Base-by-base conservation (phyloP, 2,113 vertebrate genomes). In the Mustela lutreola region DNA sequence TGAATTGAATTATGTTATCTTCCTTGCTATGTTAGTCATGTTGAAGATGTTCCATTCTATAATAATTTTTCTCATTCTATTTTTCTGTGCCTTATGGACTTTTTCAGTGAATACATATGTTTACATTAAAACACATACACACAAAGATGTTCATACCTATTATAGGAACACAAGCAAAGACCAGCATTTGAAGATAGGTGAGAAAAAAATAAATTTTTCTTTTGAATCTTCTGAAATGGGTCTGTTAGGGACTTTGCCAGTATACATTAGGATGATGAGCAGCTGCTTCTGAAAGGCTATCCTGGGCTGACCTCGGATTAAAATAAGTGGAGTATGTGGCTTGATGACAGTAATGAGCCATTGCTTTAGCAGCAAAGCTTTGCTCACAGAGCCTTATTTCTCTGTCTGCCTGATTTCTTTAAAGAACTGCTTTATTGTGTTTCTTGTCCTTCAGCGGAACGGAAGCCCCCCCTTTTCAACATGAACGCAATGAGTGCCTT, bases 401-500 rank as follows among this genome's bases (percentile, higher is more conserved):
- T 87, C 70, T 63, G 3, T 97, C 89, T 80, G 83, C 75, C 86
- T 33, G n/a, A 56, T 94, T 96, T 96, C 79, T 98, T 98, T 97
- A 28, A 84, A 98, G 96, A 92, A 82, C 42, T 82, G 60, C 92
- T 70, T 98, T 73, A 95, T 95, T 12, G 4, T 87, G 70, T 80
- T 90, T 95, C 75, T 89, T 89, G 97, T 96, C 97, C 98, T 98
- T 53, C 90, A 99, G 99, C 99, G 97, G 99, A 99, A 98, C 99
- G 99, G 98, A 99, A 99, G 98, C 99, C 99, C 95, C 99, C 99
- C 14, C 99, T 99, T 98, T 99, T 99, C 99, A 99, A 99, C 99
- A 99, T 99, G 99, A 99, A 99, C 83, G 99, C 99, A 97, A 99
- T 99, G 99, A 99, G 99, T 99, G 99, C 99, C 99, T 99, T 99